Base-by-base conservation (phyloP, 92 coral and sea anemone genomes). In the Palythoa caribaeorum region DNA sequence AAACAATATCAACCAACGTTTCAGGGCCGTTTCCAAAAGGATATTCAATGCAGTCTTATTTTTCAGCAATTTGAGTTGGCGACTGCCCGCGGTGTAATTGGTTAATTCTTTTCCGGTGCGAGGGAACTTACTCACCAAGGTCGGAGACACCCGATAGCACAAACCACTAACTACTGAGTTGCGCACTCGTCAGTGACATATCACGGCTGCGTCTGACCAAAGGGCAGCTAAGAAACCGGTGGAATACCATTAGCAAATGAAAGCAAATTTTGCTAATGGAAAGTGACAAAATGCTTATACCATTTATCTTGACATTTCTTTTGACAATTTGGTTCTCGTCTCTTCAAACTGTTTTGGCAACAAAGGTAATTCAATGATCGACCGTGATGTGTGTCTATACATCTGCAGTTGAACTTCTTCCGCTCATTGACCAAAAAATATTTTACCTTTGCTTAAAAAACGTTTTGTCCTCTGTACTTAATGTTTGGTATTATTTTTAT, bases 241-340 rank as follows among this genome's bases (percentile, higher is more conserved):
- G 36, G 70, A 17, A 63, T 3, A 63, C 35, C 70, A 9, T 44
- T 17, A 63, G n/a, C 70, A 63, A 63, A 63, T 63, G 70, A 63
- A 8, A 63, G 70, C 70, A 8, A 63, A 63, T 8, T 21, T 63
- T 63, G 70, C 70, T 63, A 21, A 63, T 17, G 70, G n/a, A 63
- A 63, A 63, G 70, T 63, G 70, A 63, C 70, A 63, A 63, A 6
- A 63, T 63, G 70, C 70, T 17, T 16, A 63, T 63, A 63, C 70
- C 19, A 63, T 63, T 17, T n/a, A 21, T 63, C 70, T 63, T 63
- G 5, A 17, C 35, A 63, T 63, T 63, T 63, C 28, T 17, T 9
- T 63, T 63, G 28, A 63, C 70, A 63, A n/a, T 63, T 3, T 63
- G 70, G 70, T 63, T 63, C n/a, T 63, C 70, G 10, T 63, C 70